Evolutionary conservation across 2,113 vertebrate genomes (phyloP).

Genomic region (Mugil cephalus): DNA sequence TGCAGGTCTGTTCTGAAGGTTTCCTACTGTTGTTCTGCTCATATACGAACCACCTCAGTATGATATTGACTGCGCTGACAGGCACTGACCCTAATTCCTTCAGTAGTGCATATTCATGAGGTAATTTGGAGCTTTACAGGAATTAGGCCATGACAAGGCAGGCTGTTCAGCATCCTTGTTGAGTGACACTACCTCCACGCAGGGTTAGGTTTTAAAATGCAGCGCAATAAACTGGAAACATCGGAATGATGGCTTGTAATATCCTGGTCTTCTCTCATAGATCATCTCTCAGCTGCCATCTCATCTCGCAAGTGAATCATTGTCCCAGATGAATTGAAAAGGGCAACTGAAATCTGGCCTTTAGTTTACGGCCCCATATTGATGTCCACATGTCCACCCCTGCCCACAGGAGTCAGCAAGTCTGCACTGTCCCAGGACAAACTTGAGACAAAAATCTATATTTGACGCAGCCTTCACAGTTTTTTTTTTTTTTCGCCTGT

Average conservation of each 20-base stretch:
- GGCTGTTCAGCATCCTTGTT: constrained; percentile 54
- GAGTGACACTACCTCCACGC: neutral
- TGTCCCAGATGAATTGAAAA: neutral
- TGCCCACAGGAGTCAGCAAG: constrained; percentile 10
- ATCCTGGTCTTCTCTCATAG: neutral
- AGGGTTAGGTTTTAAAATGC: neutral
- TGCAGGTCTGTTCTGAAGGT: neutral
- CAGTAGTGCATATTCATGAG: constrained; percentile 61
- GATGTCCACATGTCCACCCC: neutral
- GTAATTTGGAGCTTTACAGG: constrained; percentile 56
- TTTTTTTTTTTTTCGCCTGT: constrained; percentile 17
- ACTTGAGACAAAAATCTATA: constrained; percentile 59
- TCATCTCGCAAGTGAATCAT: neutral
- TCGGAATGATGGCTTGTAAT: neutral
- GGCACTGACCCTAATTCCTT: constrained; percentile 63
- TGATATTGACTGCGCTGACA: constrained; percentile 48
- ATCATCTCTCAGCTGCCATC: neutral
- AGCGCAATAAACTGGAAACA: neutral
- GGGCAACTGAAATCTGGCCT: constrained; percentile 10
- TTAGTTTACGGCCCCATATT: constrained; percentile 15
- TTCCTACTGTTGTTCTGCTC: constrained; percentile 9
- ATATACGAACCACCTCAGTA: constrained; percentile 21
- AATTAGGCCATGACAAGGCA: constrained; percentile 66
- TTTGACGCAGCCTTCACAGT: constrained; percentile 9
- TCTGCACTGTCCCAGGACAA: constrained; percentile 41